These are phyloP conservation scores for Xestoiulus laeticollis DNA, from an alignment of 2,888 invertebrate species.

Conservation along the genomic window DNA sequence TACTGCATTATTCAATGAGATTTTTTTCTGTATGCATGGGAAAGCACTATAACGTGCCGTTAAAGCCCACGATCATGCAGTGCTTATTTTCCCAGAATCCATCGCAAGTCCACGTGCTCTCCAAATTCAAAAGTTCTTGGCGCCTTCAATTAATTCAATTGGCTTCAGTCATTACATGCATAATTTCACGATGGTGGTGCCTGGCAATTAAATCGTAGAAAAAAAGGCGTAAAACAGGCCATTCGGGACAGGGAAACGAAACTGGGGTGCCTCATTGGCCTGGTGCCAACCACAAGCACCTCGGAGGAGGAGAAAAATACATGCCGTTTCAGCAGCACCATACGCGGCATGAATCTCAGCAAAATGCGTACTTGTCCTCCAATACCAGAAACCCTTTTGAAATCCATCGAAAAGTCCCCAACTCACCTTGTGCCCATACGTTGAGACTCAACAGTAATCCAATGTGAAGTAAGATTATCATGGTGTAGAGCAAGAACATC, in stretches of 20 bases:
- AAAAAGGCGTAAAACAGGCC: not conserved
- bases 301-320: not conserved
- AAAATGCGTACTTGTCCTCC: not conserved
- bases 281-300: not conserved
- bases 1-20: too few species aligned
- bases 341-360: not conserved
- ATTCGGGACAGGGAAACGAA: not conserved
- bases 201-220: not conserved
- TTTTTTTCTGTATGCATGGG: too few species aligned
- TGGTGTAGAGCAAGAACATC: conserved; percentile 3
- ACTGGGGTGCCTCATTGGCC: not conserved
- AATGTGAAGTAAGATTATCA: conserved; percentile 13
- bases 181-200: not conserved
- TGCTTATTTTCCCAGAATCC: too few species aligned
- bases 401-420: not conserved
- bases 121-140: not conserved
- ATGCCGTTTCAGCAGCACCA: not conserved
- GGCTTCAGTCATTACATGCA: not conserved
- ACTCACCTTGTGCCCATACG: conserved; percentile 39
- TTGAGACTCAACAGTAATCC: conserved; percentile 44
- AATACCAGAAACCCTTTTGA: not conserved
- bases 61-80: too few species aligned
- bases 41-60: too few species aligned
- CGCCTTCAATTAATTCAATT: not conserved
- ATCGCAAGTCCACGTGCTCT: too few species aligned